These are phyloP conservation scores for Anoplophora glabripennis DNA, from an alignment of 1,140 invertebrate species.

Conservation along the genomic window DNA sequence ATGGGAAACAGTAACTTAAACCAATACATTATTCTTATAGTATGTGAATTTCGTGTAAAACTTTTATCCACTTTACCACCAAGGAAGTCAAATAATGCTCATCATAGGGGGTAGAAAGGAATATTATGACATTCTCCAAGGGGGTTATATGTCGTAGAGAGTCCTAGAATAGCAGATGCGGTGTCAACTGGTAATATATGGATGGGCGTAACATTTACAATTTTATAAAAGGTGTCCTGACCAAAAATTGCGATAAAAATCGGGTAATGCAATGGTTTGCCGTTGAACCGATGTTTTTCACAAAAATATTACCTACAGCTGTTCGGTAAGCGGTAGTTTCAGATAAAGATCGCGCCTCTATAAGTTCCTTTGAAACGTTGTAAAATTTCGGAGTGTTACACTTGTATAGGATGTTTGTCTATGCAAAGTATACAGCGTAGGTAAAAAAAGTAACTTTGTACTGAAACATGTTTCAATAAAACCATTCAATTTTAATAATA, in stretches of 20 bases:
- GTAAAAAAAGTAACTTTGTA: too few relatives aligned
- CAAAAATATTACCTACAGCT: background rate
- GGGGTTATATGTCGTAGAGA: slow-evolving; percentile 28
- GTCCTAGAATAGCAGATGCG: slow-evolving; percentile 34
- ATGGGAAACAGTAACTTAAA: slow-evolving; percentile 8
- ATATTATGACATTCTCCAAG: slow-evolving; percentile 43
- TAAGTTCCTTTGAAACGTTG: background rate
- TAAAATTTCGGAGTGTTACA: too few relatives aligned
- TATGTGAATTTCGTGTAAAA: slow-evolving; percentile 24
- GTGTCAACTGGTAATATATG: slow-evolving; percentile 36
- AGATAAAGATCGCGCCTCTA: background rate
- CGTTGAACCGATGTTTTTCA: too few relatives aligned
- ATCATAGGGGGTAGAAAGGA: slow-evolving; percentile 39
- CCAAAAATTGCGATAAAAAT: slow-evolving; percentile 30
- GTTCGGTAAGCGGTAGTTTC: background rate
- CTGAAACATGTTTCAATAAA: too few relatives aligned
- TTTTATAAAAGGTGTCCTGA: slow-evolving; percentile 26
- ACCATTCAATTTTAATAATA: too few relatives aligned
- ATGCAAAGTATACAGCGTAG: too few relatives aligned
- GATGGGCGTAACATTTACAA: slow-evolving; percentile 34
- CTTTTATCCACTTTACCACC: slow-evolving; percentile 36
- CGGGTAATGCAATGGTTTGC: background rate
- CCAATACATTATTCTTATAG: slow-evolving; percentile 19
- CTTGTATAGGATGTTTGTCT: too few relatives aligned
- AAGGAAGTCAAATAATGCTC: slow-evolving; percentile 31